These are phyloP conservation scores for Semnornis frantzii DNA, from an alignment of 2,113 vertebrate species.

Conservation along the genomic window DNA sequence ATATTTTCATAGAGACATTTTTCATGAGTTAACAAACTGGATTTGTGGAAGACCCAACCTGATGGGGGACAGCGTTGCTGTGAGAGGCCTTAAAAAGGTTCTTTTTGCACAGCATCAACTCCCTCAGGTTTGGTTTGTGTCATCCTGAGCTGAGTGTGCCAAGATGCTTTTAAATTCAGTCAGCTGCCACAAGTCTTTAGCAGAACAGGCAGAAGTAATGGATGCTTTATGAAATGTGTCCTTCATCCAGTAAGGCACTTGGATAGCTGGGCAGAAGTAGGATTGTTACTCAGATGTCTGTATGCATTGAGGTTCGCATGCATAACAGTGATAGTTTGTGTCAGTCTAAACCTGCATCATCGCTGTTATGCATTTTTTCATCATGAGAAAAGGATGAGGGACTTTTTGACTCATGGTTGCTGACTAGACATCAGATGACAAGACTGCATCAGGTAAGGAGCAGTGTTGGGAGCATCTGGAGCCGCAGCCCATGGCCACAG, in stretches of 20 bases:
- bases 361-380: background rate
- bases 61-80: background rate
- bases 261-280: background rate
- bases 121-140: background rate
- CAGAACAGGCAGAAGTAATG: background rate
- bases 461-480: background rate
- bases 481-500: background rate
- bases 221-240: background rate
- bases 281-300: background rate
- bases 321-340: background rate
- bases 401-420: background rate
- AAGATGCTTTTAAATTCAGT: background rate
- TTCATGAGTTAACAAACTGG: background rate
- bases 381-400: background rate
- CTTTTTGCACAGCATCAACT: background rate
- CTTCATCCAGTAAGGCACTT: background rate
- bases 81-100: background rate
- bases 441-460: background rate
- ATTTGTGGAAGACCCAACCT: background rate
- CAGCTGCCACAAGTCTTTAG: background rate
- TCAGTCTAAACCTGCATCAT: background rate
- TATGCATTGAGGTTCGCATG: background rate
- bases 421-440: background rate
- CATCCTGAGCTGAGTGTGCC: background rate
- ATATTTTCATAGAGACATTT: background rate